phyloP scores from a whole-genome alignment of 2,888 invertebrate genomes.

The Drosophila meridionalis region DNA sequence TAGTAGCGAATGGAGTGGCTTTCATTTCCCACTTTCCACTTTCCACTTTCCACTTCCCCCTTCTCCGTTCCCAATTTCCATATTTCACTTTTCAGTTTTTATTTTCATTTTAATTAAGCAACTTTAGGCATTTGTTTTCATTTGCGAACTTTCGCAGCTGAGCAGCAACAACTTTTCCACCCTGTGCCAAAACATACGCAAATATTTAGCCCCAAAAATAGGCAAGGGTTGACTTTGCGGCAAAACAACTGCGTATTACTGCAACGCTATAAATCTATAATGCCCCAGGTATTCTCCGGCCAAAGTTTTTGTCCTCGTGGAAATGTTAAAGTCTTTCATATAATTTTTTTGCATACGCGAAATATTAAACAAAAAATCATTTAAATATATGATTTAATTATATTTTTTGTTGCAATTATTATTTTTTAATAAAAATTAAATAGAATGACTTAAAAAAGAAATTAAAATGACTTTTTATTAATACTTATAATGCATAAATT shows the following conservation, averaged over 20 bases:
- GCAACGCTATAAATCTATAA: slow-evolving; percentile 9
- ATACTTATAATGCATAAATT: no score
- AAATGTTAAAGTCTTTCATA: neutral
- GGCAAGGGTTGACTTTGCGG: slow-evolving; percentile 29
- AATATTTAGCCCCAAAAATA: slow-evolving; percentile 32
- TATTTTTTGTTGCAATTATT: no score
- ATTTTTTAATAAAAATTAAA: no score
- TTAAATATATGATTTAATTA: no score
- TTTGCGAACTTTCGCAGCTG: slow-evolving; percentile 59
- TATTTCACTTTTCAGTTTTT: slow-evolving; percentile 16
- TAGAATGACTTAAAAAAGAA: no score
- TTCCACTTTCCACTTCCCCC: slow-evolving; percentile 2
- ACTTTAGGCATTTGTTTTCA: slow-evolving; percentile 69
- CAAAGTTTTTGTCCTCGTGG: neutral
- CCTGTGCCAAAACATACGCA: slow-evolving; percentile 20
- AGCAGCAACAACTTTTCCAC: slow-evolving; percentile 45
- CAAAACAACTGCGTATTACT: slow-evolving; percentile 2
- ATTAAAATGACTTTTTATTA: no score
- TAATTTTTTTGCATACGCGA: neutral
- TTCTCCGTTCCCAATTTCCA: neutral
- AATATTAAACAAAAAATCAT: neutral
- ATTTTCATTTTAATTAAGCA: slow-evolving; percentile 64
- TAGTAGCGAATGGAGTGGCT: slow-evolving; percentile 32
- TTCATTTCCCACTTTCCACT: slow-evolving; percentile 21
- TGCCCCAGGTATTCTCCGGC: neutral